A percentile compares a stretch with the other conserved stretches of the same genome.
phyloP scores from a whole-genome alignment of 2,888 invertebrate genomes.

The Parnassius glacialis region DNA sequence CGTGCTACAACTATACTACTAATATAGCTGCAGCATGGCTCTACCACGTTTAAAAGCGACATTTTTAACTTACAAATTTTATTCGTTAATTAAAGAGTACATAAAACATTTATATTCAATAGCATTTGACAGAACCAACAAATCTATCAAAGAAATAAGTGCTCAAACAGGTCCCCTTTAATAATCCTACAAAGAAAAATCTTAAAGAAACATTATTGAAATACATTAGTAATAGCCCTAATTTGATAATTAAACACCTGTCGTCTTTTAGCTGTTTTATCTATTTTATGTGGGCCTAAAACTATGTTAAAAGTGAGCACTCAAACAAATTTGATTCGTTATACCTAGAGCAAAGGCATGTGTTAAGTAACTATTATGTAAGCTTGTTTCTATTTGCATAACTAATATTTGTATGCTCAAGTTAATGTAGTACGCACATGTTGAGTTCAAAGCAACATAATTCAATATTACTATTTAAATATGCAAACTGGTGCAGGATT shows the following conservation, averaged over 20 bases:
- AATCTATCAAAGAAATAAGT: not conserved
- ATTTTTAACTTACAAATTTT: constrained; percentile 5
- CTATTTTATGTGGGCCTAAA: constrained; percentile 20
- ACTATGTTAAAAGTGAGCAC: constrained; percentile 13
- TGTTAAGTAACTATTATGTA: constrained; percentile 15
- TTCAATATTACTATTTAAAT: not conserved
- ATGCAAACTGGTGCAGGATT: not conserved
- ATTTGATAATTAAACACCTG: constrained; percentile 23
- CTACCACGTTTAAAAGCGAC: no score
- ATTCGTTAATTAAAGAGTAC: constrained; percentile 11
- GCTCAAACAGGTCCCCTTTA: no score
- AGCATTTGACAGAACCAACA: not conserved
- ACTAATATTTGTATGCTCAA: constrained; percentile 4
- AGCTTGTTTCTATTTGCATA: constrained; percentile 10
- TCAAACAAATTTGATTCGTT: constrained; percentile 9
- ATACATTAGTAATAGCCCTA: constrained; percentile 22
- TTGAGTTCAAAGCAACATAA: not conserved
- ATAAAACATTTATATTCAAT: constrained; percentile 26
- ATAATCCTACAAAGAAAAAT: constrained; percentile 3
- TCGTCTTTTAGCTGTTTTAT: constrained; percentile 16
- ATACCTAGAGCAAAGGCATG: constrained; percentile 5
- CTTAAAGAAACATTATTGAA: constrained; percentile 20
- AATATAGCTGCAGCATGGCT: no score
- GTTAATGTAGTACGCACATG: not conserved
- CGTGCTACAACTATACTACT: no score